phyloP scores from a whole-genome alignment of 2,113 vertebrate genomes.

The Caranx melampygus region DNA sequence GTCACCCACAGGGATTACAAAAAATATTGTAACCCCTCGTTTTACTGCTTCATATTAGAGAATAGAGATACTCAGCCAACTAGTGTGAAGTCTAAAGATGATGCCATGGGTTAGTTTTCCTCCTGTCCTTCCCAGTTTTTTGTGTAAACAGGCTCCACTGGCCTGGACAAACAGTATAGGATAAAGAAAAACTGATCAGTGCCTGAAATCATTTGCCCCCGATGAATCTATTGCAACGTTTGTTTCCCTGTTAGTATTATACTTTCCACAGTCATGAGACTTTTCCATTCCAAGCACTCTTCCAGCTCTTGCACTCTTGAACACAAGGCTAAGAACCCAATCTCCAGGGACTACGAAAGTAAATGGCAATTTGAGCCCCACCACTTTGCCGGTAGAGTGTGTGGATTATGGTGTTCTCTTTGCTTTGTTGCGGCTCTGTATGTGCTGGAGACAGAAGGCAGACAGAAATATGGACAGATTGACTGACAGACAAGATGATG shows the following conservation, averaged over 20 bases:
- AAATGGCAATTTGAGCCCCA: constrained; percentile 72
- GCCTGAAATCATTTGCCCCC: constrained; percentile 41
- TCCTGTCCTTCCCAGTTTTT: too few relatives aligned
- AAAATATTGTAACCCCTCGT: too few relatives aligned
- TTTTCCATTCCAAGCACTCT: constrained; percentile 69
- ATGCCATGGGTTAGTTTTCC: too few relatives aligned
- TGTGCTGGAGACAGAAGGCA: constrained; percentile 34
- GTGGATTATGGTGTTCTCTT: constrained; percentile 64
- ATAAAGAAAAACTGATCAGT: constrained; percentile 15
- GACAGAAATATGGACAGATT: constrained; percentile 17
- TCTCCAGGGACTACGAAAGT: constrained; percentile 63
- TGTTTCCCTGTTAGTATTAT: constrained; percentile 42
- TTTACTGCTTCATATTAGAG: too few relatives aligned
- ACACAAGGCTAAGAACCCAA: constrained; percentile 68
- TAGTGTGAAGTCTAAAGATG: too few relatives aligned
- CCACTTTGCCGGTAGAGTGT: constrained; percentile 70
- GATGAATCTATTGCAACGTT: constrained; percentile 40
- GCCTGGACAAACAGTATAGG: too few relatives aligned
- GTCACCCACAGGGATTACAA: too few relatives aligned
- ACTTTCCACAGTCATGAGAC: constrained; percentile 58
- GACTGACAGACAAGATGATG: constrained; percentile 4
- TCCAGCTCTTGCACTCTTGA: constrained; percentile 67
- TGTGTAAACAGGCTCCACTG: too few relatives aligned
- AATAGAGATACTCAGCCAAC: too few relatives aligned
- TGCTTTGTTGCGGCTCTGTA: constrained; percentile 56